Conservation (phyloP, 2,113 vertebrate genomes). For the Ictidomys tridecemlineatus region DNA sequence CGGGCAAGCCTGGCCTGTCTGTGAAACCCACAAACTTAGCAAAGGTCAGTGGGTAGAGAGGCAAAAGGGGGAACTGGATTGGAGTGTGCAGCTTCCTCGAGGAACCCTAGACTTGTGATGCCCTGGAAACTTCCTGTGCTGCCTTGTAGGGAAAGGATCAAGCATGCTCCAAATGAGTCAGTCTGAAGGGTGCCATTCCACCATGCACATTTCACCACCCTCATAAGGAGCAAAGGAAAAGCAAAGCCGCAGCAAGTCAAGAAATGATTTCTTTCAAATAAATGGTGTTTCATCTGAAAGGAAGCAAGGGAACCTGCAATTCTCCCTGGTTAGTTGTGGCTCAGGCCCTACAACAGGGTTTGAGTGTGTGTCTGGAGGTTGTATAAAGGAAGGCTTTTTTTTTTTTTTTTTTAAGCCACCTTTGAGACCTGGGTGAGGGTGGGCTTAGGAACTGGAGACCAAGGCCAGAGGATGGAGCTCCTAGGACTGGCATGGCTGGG, state of each 20-base stretch:
- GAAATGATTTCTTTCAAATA: constrained; percentile 39
- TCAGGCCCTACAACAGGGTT: background rate
- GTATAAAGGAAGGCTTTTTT: background rate
- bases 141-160: background rate
- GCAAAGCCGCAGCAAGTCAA: background rate
- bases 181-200: background rate
- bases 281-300: background rate
- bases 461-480: background rate
- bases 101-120: background rate
- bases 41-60: background rate
- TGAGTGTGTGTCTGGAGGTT: constrained; percentile 41
- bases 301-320: background rate
- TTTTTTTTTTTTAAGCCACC: constrained; percentile 67
- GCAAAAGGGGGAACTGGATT: background rate
- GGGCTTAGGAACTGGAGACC: background rate
- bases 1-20: background rate
- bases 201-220: background rate
- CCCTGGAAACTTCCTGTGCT: background rate
- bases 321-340: constrained; percentile 11
- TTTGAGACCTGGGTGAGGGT: background rate
- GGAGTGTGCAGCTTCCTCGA: background rate
- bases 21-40: background rate
- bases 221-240: background rate
- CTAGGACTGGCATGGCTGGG: background rate
- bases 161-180: background rate